A percentile compares a stretch with the other conserved stretches of the same genome.
Evolutionary conservation across 2,797 vertebrate species (phyloP).

Genomic region (Myotis myotis): DNA sequence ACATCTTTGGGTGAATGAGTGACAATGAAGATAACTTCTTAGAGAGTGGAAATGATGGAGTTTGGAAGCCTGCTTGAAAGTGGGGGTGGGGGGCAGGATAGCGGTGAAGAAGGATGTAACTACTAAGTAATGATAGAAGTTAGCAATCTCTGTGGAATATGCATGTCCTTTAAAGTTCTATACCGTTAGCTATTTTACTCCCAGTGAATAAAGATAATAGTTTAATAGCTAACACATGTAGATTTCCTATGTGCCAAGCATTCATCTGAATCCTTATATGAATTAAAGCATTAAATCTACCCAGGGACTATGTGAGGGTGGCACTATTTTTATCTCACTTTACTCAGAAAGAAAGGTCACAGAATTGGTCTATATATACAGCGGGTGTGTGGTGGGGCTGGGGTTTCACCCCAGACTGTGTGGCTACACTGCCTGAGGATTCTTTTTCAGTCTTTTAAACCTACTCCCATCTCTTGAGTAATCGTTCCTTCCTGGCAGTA

Average conservation of each 20-base stretch:
- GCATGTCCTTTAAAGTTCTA: not conserved
- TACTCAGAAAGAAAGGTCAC: not conserved
- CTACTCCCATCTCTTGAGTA: not conserved
- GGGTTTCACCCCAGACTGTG: not conserved
- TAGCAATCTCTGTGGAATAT: not conserved
- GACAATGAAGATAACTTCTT: not conserved
- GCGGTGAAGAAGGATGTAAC: not conserved
- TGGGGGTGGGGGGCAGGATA: too few relatives aligned
- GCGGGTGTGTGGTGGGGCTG: not conserved
- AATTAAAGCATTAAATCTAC: not conserved
- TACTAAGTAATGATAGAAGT: not conserved
- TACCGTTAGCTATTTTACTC: not conserved
- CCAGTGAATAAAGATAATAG: not conserved
- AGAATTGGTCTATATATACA: not conserved
- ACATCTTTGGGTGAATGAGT: not conserved
- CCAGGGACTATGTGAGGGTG: not conserved
- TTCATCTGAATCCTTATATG: not conserved
- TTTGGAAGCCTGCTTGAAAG: not conserved
- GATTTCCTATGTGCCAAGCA: not conserved
- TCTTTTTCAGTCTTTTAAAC: not conserved
- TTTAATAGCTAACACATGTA: not conserved
- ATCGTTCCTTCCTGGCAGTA: not conserved
- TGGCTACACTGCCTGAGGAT: not conserved
- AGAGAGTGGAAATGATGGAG: not conserved
- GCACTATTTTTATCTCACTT: not conserved